Percentiles rank a stretch among this genome's conserved stretches.
These are phyloP conservation scores for Oscheius sp. DNA, from an alignment of 2,888 invertebrate genomes.

Conservation along the genomic window DNA sequence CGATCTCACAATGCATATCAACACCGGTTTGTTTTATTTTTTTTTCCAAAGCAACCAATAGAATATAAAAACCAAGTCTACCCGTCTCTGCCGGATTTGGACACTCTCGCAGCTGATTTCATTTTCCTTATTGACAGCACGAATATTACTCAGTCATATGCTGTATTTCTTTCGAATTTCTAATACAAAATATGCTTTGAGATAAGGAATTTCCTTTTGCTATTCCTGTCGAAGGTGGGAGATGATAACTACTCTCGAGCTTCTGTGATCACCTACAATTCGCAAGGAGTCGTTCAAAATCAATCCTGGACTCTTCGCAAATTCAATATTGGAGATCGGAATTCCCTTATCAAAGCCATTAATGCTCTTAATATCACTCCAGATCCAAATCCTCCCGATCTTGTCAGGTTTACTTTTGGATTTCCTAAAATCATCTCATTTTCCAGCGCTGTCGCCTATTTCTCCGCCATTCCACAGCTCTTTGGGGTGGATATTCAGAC, in stretches of 20 bases:
- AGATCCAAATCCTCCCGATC: conserved; percentile 7
- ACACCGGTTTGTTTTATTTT: conserved; percentile 24
- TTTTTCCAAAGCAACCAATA: neutral
- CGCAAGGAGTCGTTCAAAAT: neutral
- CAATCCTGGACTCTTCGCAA: conserved; percentile 2
- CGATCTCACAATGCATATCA: conserved; percentile 26
- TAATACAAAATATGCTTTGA: neutral
- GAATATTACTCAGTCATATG: neutral
- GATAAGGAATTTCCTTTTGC: conserved; percentile 17
- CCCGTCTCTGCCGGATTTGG: conserved; percentile 18
- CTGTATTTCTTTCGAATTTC: neutral
- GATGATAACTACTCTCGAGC: neutral
- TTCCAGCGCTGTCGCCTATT: conserved; percentile 22
- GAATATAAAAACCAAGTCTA: conserved; percentile 39
- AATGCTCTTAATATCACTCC: neutral
- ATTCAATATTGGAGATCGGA: neutral
- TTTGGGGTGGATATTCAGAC: neutral
- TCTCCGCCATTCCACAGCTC: neutral
- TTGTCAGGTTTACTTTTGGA: neutral
- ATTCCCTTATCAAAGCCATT: neutral
- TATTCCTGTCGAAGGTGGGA: conserved; percentile 6
- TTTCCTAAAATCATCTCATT: neutral
- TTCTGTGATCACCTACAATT: conserved; percentile 16
- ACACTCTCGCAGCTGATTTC: conserved; percentile 10
- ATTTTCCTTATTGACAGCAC: conserved; percentile 27